phyloP scores from a whole-genome alignment of 1,140 invertebrate genomes.

The Leptinotarsa texana region DNA sequence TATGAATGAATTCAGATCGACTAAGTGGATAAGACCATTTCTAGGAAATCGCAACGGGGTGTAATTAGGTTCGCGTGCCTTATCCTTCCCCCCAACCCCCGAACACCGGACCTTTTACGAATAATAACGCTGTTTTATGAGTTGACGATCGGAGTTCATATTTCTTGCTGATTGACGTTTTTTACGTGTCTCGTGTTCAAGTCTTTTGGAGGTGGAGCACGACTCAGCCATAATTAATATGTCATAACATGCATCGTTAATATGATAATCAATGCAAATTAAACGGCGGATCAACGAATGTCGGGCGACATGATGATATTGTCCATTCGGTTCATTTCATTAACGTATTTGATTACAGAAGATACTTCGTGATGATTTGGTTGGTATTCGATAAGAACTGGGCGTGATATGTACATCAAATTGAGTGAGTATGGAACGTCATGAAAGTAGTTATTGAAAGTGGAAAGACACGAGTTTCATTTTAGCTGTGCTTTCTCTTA shows the following conservation, averaged over 20 bases:
- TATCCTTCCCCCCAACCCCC: background rate
- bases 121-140: background rate
- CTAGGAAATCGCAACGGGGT: conserved; percentile 25
- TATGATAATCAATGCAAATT: conserved; percentile 20
- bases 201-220: background rate
- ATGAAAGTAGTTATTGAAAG: too few relatives aligned
- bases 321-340: background rate
- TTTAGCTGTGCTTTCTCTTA: too few relatives aligned
- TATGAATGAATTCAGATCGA: conserved; percentile 10
- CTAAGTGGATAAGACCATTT: conserved; percentile 13
- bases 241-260: conserved; percentile 9
- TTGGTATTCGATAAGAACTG: background rate
- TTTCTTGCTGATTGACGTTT: conserved; percentile 2
- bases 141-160: background rate
- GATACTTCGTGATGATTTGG: background rate
- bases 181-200: background rate
- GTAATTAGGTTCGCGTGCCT: conserved; percentile 22
- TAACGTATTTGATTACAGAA: background rate
- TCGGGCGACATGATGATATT: background rate
- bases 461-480: too few relatives aligned
- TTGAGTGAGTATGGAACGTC: too few relatives aligned
- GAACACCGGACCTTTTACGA: background rate
- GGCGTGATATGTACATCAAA: background rate
- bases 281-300: background rate
- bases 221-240: conserved; percentile 6